Evolutionary conservation across 1,140 invertebrate species (phyloP).

Genomic region (Gonioctena quinquepunctata): DNA sequence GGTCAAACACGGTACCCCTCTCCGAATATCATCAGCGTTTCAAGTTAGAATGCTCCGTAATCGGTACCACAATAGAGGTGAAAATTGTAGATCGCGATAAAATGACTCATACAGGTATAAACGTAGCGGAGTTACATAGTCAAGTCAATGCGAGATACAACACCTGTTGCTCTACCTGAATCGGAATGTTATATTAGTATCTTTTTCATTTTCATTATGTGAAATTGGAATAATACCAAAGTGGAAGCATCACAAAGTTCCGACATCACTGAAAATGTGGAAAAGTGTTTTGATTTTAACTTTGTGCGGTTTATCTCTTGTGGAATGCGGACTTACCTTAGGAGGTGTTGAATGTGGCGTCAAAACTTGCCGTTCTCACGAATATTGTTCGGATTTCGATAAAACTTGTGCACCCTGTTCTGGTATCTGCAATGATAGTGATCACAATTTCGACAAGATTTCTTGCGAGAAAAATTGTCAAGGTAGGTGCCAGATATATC

Average conservation of each 20-base stretch:
- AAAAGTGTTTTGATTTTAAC: constrained; percentile 16
- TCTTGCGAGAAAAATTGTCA: constrained; percentile 40
- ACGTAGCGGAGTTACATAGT: constrained; percentile 26
- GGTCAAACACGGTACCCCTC: not conserved
- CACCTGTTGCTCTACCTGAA: constrained; percentile 35
- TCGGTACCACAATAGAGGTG: not conserved
- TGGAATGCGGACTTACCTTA: constrained; percentile 24
- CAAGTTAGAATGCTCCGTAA: constrained; percentile 5
- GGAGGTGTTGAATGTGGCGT: constrained; percentile 34
- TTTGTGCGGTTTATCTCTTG: constrained; percentile 12
- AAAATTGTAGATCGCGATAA: not conserved
- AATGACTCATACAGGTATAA: constrained; percentile 46
- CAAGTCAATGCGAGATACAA: constrained; percentile 25
- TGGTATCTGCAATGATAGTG: constrained; percentile 29
- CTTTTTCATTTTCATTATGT: not conserved
- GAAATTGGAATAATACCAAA: not conserved
- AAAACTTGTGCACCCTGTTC: constrained; percentile 35
- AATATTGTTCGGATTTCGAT: constrained; percentile 40
- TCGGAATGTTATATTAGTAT: not conserved
- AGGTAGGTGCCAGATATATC: constrained; percentile 31
- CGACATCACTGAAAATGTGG: constrained; percentile 27
- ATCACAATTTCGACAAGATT: constrained; percentile 36
- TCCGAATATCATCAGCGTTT: not conserved
- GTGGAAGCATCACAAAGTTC: constrained; percentile 6
- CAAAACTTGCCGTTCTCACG: constrained; percentile 31